Evolutionary conservation across 2,113 vertebrate genomes (phyloP).

Genomic region (Tachycineta bicolor): DNA sequence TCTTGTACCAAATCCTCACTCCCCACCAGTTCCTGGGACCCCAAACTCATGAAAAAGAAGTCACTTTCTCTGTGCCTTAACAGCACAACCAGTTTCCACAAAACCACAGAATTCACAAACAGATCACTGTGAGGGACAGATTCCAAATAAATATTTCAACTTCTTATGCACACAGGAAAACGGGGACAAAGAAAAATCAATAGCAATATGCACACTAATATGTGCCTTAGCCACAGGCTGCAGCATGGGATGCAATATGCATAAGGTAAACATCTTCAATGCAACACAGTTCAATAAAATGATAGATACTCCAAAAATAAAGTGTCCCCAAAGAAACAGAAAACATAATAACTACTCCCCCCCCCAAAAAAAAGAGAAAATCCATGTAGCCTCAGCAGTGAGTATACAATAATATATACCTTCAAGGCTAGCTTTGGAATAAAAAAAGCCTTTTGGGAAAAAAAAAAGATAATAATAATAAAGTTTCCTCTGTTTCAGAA

Average conservation of each 20-base stretch:
- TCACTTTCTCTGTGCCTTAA: not conserved
- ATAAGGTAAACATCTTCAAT: constrained; percentile 21
- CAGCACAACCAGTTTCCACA: not conserved
- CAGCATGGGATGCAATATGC: constrained; percentile 26
- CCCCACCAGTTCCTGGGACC: not conserved
- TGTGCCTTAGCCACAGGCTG: constrained; percentile 33
- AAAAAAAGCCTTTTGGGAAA: not conserved
- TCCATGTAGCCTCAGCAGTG: not conserved
- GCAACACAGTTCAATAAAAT: constrained; percentile 32
- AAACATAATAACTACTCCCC: not conserved
- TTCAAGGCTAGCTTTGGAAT: not conserved
- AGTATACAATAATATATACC: not conserved
- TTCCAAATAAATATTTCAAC: constrained; percentile 26
- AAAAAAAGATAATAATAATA: not conserved
- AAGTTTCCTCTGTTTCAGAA: not conserved
- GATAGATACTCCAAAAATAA: constrained; percentile 49
- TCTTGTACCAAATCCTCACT: not conserved
- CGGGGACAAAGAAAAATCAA: constrained; percentile 42
- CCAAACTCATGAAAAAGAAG: not conserved
- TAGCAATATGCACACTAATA: constrained; percentile 56
- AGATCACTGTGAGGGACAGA: constrained; percentile 2
- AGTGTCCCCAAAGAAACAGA: constrained; percentile 5
- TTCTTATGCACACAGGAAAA: not conserved
- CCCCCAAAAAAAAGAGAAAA: not conserved
- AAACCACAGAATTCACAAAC: not conserved